Evolutionary conservation across 2,888 invertebrate species (phyloP), one percentile per base, ranked within the genome.

Genomic region (Cyclophora albipunctata): DNA sequence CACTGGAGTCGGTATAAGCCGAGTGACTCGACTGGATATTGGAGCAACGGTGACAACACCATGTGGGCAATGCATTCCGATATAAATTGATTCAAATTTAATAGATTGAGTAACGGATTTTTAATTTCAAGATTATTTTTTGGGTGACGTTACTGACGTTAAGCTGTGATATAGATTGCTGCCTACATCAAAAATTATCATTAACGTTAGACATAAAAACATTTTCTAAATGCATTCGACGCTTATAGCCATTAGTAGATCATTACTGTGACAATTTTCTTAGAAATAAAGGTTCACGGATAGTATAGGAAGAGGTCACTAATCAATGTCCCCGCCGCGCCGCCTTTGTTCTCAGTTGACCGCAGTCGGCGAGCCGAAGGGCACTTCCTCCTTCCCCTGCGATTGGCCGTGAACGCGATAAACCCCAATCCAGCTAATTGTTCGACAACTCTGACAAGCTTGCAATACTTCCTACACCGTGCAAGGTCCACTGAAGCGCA

Each of bases 331-430:
- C n/a, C n/a, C n/a, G n/a, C n/a, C n/a, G 80, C 70, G 73, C 75
- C 71, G 69, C 74, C 84, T 20, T 84, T 84, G 84, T 85, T 75
- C 77, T 83, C 81, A 83, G 83, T 82, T 75, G 68, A 59, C 61
- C 66, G 63, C 69, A 69, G 70, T 71, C 66, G 74, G 72, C 73
- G 73, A 71, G 64, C 66, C 79, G 74, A 81, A 85, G 84, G 84
- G 81, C 81, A 80, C 73, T 81, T 84, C 80, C 84, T 81, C 68
- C 74, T 78, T 73, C 70, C 71, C 64, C 2, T 61, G 59, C 60
- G 64, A 55, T 66, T 72, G 80, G 60, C 84, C 83, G 66, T 84
- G 83, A 75, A 62, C 63, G 59, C 67, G 66, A 68, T 65, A 67
- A 68, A 62, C 60, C 58, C 58, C 68, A 65, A 71, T 73, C 65